Conservation (phyloP, 2,113 vertebrate species). For the Parotia lawesii region DNA sequence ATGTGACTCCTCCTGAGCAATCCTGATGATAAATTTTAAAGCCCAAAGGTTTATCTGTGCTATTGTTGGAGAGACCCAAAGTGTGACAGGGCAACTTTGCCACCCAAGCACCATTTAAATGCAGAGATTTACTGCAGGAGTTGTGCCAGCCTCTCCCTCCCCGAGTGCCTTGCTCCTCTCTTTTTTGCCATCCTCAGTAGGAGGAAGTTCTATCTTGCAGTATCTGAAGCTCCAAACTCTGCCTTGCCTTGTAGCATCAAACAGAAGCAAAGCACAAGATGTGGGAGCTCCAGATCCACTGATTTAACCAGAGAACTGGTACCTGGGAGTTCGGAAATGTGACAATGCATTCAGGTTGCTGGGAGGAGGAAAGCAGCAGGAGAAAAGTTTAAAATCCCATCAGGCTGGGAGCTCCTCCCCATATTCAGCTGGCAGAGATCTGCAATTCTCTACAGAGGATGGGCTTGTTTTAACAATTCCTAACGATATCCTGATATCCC, state of each 20-base stretch:
- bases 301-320: not conserved
- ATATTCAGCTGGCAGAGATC: not conserved
- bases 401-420: not conserved
- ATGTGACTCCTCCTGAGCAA: not conserved
- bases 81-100: rapidly evolving
- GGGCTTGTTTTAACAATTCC: not conserved
- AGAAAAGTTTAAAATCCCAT: not conserved
- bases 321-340: not conserved
- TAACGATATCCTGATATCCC: not conserved
- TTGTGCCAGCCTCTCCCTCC: not conserved
- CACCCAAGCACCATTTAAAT: not conserved
- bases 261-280: not conserved
- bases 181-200: not conserved
- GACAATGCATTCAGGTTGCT: not conserved
- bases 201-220: not conserved
- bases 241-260: not conserved
- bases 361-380: not conserved
- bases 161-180: not conserved
- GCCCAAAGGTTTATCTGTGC: not conserved
- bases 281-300: not conserved
- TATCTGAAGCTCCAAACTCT: not conserved
- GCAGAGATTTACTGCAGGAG: not conserved
- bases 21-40: not conserved
- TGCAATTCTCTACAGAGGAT: not conserved
- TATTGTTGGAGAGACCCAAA: not conserved